Percentiles rank a stretch among this genome's conserved stretches.
phyloP scores from a whole-genome alignment of 2,888 invertebrate species.

The Minunthozetes semirufus region DNA sequence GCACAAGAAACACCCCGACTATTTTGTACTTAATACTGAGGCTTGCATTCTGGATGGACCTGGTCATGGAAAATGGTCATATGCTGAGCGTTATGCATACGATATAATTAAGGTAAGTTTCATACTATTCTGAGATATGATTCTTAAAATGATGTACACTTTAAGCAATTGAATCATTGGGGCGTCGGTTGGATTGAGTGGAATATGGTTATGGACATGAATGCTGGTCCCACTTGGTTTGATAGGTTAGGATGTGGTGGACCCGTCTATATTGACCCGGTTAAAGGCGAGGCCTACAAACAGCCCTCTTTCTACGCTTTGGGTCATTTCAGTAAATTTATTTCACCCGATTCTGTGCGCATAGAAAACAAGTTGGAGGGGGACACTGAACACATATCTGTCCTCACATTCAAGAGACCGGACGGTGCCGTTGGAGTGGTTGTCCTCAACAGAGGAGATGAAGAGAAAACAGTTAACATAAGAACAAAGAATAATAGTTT shows the following conservation, averaged over 20 bases:
- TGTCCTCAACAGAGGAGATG: no score
- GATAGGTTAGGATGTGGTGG: conserved; percentile 48
- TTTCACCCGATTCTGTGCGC: conserved; percentile 43
- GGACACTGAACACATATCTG: no score
- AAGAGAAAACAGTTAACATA: no score
- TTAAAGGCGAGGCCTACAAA: conserved; percentile 69
- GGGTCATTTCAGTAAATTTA: conserved; percentile 58
- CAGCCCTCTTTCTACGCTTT: conserved; percentile 81
- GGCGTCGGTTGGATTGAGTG: conserved; percentile 81
- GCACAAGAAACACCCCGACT: conserved; percentile 55
- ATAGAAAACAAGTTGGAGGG: conserved; percentile 24
- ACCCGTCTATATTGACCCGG: conserved; percentile 61
- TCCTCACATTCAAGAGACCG: no score
- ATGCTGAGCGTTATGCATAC: conserved; percentile 60
- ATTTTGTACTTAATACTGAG: conserved; percentile 71
- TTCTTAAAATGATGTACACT: background rate
- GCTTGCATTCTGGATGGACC: conserved; percentile 55
- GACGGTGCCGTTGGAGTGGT: no score
- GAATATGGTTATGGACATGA: conserved; percentile 68
- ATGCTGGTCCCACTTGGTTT: conserved; percentile 75
- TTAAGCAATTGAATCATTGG: conserved; percentile 51
- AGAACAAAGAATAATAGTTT: no score
- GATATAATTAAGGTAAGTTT: conserved; percentile 59
- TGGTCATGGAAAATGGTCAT: conserved; percentile 60
- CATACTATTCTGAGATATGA: background rate